Conservation (phyloP, 2,113 vertebrate genomes). For the Siphamia tubifer region DNA sequence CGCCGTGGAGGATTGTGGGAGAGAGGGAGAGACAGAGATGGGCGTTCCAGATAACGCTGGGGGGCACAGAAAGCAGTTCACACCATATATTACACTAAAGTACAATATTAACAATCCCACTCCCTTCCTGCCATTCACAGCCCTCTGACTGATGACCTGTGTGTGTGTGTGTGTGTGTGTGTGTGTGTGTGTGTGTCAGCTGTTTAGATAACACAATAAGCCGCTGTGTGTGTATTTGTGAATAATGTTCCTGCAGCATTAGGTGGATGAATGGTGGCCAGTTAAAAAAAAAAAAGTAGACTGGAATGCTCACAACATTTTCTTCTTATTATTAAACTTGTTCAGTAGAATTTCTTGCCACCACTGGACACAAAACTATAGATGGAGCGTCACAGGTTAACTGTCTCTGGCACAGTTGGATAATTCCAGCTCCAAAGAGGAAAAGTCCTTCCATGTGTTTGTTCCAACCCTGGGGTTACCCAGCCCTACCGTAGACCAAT, state of each 20-base stretch:
- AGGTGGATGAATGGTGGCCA: background rate
- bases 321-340: background rate
- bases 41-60: conserved; percentile 20
- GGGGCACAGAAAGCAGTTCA: conserved; percentile 50
- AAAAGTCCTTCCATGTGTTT: no score
- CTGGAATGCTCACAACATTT: background rate
- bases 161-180: conserved; percentile 8
- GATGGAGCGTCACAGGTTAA: no score
- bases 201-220: conserved; percentile 32
- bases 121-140: conserved; percentile 72
- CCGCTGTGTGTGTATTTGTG: background rate
- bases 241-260: background rate
- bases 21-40: background rate
- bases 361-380: no score
- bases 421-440: no score
- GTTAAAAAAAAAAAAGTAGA: background rate
- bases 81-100: conserved; percentile 61
- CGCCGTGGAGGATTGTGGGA: background rate
- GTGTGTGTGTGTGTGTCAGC: conserved; percentile 5
- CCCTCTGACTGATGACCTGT: conserved; percentile 50
- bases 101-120: conserved; percentile 52
- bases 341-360: no score
- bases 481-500: no score
- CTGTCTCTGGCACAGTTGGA: no score
- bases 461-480: no score